Percentiles rank a stretch among this genome's conserved stretches.
phyloP scores from a whole-genome alignment of 2,888 invertebrate species.

The Drosophila neonasuta region DNA sequence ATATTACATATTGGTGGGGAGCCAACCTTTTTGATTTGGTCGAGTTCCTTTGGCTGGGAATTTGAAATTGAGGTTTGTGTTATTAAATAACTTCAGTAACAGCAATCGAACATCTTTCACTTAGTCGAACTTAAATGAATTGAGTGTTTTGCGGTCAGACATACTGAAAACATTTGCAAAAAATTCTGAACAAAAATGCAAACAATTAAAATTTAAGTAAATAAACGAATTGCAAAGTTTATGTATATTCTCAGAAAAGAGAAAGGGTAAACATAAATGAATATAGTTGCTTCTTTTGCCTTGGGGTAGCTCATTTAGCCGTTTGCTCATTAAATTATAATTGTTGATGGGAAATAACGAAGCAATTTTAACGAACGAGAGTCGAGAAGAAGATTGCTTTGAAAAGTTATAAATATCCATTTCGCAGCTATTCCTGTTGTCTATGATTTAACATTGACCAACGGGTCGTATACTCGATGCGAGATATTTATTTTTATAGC shows the following conservation, averaged over 20 bases:
- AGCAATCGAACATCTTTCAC: constrained; percentile 31
- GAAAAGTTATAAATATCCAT: constrained; percentile 39
- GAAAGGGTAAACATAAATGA: constrained; percentile 4
- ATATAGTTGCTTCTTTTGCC: constrained; percentile 10
- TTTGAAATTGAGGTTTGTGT: constrained; percentile 60
- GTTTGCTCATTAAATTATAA: constrained; percentile 25
- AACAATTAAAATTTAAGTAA: constrained; percentile 41
- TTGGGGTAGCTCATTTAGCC: neutral
- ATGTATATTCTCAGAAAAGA: neutral
- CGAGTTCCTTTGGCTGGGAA: constrained; percentile 45
- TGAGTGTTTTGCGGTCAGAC: constrained; percentile 4
- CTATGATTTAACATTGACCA: constrained; percentile 24
- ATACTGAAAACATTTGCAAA: neutral
- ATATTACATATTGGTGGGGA: constrained; percentile 26
- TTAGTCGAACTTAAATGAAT: constrained; percentile 7
- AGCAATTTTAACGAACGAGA: constrained; percentile 8
- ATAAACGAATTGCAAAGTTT: constrained; percentile 34
- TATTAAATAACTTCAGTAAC: constrained; percentile 22
- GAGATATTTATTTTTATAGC: constrained; percentile 63
- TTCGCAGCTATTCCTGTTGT: constrained; percentile 25
- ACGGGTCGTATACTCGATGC: constrained; percentile 43
- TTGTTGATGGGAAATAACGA: constrained; percentile 28
- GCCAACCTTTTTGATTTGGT: constrained; percentile 44
- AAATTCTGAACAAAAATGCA: constrained; percentile 17
- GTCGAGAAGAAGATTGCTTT: constrained; percentile 19